These are phyloP conservation scores for Crotalus horridus DNA, from an alignment of 2,113 vertebrate genomes.

Conservation along the genomic window DNA sequence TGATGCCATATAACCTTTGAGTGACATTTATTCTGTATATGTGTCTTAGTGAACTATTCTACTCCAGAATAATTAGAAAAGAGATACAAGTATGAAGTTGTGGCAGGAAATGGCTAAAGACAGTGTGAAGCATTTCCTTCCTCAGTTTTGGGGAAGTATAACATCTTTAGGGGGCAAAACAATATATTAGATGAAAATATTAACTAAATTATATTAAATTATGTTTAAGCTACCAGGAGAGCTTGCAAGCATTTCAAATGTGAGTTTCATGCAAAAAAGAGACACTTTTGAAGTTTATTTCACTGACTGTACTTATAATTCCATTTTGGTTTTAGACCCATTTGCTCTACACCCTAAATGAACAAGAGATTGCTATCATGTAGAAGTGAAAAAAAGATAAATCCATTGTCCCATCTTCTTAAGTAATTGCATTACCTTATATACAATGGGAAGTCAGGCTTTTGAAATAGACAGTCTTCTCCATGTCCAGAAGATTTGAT, in stretches of 20 bases:
- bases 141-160: background rate
- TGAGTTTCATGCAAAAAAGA: too few species aligned
- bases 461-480: background rate
- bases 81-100: background rate
- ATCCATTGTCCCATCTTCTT: background rate
- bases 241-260: too few species aligned
- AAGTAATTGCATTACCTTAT: background rate
- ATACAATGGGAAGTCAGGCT: background rate
- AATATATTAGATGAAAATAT: too few species aligned
- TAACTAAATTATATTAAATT: too few species aligned
- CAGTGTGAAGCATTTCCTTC: background rate
- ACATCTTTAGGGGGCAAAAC: too few species aligned
- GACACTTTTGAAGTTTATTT: background rate
- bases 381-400: background rate
- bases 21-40: slow-evolving; percentile 48
- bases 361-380: background rate
- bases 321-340: background rate
- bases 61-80: background rate
- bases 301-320: background rate
- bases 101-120: background rate
- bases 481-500: background rate
- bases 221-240: too few species aligned
- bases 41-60: slow-evolving; percentile 25
- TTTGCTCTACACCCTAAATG: background rate
- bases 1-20: slow-evolving; percentile 53